Conservation (phyloP, 2,888 invertebrate genomes). For the Globia sparganii region DNA sequence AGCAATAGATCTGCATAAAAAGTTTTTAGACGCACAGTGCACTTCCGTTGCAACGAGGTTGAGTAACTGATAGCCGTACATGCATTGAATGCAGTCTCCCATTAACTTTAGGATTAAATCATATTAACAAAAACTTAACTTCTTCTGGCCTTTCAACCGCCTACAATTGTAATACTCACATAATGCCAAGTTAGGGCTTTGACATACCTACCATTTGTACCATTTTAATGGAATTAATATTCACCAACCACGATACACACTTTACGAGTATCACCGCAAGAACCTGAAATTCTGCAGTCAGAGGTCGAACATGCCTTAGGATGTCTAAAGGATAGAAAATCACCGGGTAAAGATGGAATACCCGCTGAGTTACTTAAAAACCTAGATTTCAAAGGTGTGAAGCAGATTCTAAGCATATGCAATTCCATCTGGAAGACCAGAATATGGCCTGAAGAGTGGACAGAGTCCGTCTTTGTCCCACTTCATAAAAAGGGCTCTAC, state of each 20-base stretch:
- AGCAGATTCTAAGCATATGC: too few species aligned
- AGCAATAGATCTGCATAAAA: constrained; percentile 30
- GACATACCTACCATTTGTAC: not conserved
- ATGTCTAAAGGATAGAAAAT: too few species aligned
- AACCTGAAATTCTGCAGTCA: too few species aligned
- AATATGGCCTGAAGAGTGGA: too few species aligned
- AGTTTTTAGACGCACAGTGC: not conserved
- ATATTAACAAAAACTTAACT: constrained; percentile 32
- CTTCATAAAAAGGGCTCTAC: too few species aligned
- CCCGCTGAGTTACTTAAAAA: too few species aligned
- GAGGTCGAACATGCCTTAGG: too few species aligned
- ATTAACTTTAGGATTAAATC: constrained; percentile 18
- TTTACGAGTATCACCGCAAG: too few species aligned
- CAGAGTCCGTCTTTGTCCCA: too few species aligned
- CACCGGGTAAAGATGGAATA: too few species aligned
- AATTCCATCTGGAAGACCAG: too few species aligned
- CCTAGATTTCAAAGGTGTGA: too few species aligned
- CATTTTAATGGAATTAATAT: not conserved
- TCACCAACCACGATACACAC: not conserved
- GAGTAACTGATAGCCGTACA: constrained; percentile 18
- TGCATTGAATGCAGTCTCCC: not conserved
- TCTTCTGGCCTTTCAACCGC: constrained; percentile 25
- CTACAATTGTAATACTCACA: constrained; percentile 28
- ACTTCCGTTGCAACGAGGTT: constrained; percentile 20
- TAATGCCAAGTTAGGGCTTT: constrained; percentile 20